These are phyloP conservation scores for Orthosia cruda DNA, from an alignment of 2,888 invertebrate species.

Conservation along the genomic window DNA sequence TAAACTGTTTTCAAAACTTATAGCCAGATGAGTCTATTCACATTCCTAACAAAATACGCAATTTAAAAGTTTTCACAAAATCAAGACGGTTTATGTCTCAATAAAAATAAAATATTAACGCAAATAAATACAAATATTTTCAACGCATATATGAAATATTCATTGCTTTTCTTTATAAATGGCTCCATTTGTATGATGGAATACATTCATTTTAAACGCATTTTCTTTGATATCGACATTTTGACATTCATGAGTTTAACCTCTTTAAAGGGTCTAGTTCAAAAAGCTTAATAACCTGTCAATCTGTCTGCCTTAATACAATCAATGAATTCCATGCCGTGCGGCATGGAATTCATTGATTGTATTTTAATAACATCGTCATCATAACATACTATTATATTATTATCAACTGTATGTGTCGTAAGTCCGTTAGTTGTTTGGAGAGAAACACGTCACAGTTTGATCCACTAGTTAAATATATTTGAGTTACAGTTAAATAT, in stretches of 20 bases:
- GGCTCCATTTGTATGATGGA: slow-evolving; percentile 27
- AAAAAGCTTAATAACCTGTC: neutral
- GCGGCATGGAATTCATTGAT: neutral
- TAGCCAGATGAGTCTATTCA: neutral
- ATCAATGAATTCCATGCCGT: too few species aligned
- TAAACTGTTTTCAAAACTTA: neutral
- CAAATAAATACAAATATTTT: slow-evolving; percentile 6
- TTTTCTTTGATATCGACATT: slow-evolving; percentile 17
- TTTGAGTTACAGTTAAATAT: too few species aligned
- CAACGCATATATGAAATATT: slow-evolving; percentile 40
- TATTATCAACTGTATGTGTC: too few species aligned
- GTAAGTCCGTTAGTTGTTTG: too few species aligned
- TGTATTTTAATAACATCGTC: neutral
- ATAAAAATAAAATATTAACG: neutral
- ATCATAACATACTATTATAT: too few species aligned
- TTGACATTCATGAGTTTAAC: slow-evolving; percentile 34
- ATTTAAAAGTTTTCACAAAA: slow-evolving; percentile 10
- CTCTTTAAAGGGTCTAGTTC: neutral
- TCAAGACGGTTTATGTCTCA: neutral
- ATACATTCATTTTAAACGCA: slow-evolving; percentile 29
- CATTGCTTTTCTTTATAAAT: slow-evolving; percentile 25
- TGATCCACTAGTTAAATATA: too few species aligned
- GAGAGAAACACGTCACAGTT: too few species aligned
- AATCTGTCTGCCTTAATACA: too few species aligned
- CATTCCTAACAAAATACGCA: neutral